Base-by-base conservation (phyloP, 2,888 invertebrate genomes). In the Hermodice carunculata region DNA sequence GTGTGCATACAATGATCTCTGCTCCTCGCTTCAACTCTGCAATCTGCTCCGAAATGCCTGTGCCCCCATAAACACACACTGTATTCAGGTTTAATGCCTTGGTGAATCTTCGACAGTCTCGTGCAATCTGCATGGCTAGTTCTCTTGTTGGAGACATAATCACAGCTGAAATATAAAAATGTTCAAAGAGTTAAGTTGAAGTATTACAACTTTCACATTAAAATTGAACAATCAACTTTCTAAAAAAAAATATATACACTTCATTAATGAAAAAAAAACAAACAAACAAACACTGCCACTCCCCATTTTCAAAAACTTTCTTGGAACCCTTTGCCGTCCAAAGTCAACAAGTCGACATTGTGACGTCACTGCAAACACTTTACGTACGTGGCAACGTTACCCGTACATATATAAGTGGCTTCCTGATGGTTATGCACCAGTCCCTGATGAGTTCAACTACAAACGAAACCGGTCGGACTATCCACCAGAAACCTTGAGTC, bases 101-200 rank as follows among this genome's bases (percentile, higher is more conserved):
- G 0, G 95, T 93, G 81, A 99, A 99, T 84, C 94, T 96, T 75
- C 93, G 94, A 64, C 96, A 96, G 79, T 99, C 99, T 74, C 91
- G 94, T 49, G 96, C 96, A 61, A 99, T 99, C 87, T 99, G 99
- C 94, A 99, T 96, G 81, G 98, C 98, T 1, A 99, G 89, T 82
- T 99, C 99, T 68, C 99, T 89, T 0, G 99, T 99, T 0, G 99
- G 99, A 0, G 98, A 95, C 96, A 99, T 95, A 64, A 99, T 95
- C 40, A 99, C 90, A 0, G 96, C 92, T 90, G 75, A 8, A 69
- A 74, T 51, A 60, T 32, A 56, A 29, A 46, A 11, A 37, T 37
- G 17, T 37, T 11, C 17, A 37, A 11, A 11, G 17, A 37, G 8
- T 37, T 17, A 37, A 37, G 17, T 37, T 37, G 37, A 11, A 8